Base-by-base conservation (phyloP, 2,888 invertebrate species). In the Schizotus pectinicornis region DNA sequence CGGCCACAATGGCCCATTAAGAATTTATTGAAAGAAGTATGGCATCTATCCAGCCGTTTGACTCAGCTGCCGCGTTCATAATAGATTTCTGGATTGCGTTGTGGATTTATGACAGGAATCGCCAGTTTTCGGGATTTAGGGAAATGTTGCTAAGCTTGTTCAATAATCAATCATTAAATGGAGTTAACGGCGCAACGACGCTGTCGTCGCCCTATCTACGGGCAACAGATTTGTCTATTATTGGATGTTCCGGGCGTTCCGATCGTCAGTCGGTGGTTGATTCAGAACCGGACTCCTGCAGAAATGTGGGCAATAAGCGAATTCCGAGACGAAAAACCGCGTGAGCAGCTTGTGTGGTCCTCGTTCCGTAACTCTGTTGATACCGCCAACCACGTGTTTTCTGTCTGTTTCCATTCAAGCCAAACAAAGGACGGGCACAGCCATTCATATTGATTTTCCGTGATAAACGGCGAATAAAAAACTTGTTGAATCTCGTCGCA, bases 401-500 rank as follows among this genome's bases (percentile, higher is more conserved):
- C 73, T 67, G 67, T 74, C 74, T 73, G 76, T 77, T 74, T 76
- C 71, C 74, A 74, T 77, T 76, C 73, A 73, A 75, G 72, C 74
- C 72, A 74, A 77, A 79, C 79, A 79, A 79, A 79, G 79, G 76
- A 76, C 76, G 75, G 74, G 71, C 60, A 51, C 75, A 76, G 77
- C 79, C 79, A 79, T 80, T 79, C 76, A 76, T 79, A 80, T 80
- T 77, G 80, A 80, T 80, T 80, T 79, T 79, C 77, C 67, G 75
- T 77, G 78, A 79, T 78, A 76, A 77, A 79, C 79, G 75, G 74
- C 75, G 74, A 74, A 79, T 78, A 79, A 79, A 80, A 80, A 80
- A 80, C 80, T 80, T 85, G 79, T 79, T 85, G 79, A 85, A 84
- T 80, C 78, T 82, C 70, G 56, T 54, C 59, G 63, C 63, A 59